Percentiles rank a stretch among this genome's conserved stretches.
These are phyloP conservation scores for Orussus abietinus DNA, from an alignment of 1,140 invertebrate species.

Conservation along the genomic window DNA sequence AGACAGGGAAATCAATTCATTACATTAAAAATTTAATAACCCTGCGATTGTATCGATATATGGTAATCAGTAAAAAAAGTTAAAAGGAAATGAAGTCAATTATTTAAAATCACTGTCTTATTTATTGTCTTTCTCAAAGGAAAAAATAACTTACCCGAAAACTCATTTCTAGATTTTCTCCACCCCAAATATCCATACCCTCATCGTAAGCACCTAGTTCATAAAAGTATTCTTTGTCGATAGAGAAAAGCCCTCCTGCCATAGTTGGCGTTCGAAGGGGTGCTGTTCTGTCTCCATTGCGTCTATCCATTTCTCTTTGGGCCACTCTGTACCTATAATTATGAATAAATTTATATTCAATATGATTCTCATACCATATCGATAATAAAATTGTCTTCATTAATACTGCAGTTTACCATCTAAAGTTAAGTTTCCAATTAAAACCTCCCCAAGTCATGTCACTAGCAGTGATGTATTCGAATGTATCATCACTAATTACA, in stretches of 20 bases:
- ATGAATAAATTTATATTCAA: no score
- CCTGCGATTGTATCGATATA: no score
- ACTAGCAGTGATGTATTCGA: slow-evolving; percentile 92
- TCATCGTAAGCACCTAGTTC: slow-evolving; percentile 96
- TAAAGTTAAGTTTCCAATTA: slow-evolving; percentile 97
- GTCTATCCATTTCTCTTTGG: slow-evolving; percentile 87
- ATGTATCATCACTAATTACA: slow-evolving; percentile 96
- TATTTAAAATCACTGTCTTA: no score
- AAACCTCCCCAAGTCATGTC: slow-evolving; percentile 97
- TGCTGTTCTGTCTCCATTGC: slow-evolving; percentile 83
- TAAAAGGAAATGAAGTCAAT: no score
- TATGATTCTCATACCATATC: no score
- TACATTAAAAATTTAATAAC: no score
- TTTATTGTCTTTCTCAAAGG: no score
- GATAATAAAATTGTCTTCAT: background rate
- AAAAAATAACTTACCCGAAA: slow-evolving; percentile 95
- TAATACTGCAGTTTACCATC: slow-evolving; percentile 72
- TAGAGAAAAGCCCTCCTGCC: slow-evolving; percentile 98
- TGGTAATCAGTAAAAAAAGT: no score
- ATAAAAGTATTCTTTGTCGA: slow-evolving; percentile 95
- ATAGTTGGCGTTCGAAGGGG: slow-evolving; percentile 94
- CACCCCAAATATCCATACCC: slow-evolving; percentile 99
- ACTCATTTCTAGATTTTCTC: slow-evolving; percentile 99
- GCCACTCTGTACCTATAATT: slow-evolving; percentile 86
- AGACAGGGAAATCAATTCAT: no score